A percentile compares a stretch with the other conserved stretches of the same genome.
Conservation (phyloP, 2,888 invertebrate species). For the Ctena decussata region DNA sequence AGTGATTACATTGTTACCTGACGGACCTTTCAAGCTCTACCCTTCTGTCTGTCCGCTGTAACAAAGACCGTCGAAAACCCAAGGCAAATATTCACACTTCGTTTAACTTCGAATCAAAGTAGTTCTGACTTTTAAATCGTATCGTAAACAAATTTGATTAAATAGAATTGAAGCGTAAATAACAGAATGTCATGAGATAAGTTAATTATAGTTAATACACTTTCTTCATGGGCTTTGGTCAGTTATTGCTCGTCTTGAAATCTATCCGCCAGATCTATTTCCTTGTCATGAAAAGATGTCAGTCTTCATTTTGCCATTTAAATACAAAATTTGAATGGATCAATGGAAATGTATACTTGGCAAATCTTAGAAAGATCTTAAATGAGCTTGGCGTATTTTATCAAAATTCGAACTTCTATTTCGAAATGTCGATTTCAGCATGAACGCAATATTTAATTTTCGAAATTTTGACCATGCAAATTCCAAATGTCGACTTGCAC, state of each 20-base stretch:
- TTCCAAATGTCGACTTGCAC: too few species aligned
- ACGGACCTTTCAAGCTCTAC: not conserved
- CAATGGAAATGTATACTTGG: too few species aligned
- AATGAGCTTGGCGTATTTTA: too few species aligned
- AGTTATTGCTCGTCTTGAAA: not conserved
- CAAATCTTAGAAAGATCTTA: too few species aligned
- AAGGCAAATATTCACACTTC: not conserved
- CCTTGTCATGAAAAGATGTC: not conserved
- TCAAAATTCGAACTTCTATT: too few species aligned
- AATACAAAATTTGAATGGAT: too few species aligned
- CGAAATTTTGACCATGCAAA: too few species aligned
- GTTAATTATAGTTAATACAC: constrained; percentile 39
- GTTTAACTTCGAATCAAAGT: not conserved
- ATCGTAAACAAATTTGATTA: not conserved
- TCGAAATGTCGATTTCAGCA: too few species aligned
- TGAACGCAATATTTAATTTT: too few species aligned
- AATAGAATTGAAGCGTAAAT: constrained; percentile 20
- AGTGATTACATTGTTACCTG: not conserved
- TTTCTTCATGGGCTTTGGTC: not conserved
- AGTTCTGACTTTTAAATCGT: constrained; percentile 10
- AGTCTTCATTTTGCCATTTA: too few species aligned
- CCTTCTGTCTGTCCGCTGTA: not conserved
- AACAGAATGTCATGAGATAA: constrained; percentile 36
- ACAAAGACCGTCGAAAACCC: not conserved
- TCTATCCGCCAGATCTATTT: not conserved